phyloP scores from a whole-genome alignment of 2,113 vertebrate species.

The Neodon shergylaensis region DNA sequence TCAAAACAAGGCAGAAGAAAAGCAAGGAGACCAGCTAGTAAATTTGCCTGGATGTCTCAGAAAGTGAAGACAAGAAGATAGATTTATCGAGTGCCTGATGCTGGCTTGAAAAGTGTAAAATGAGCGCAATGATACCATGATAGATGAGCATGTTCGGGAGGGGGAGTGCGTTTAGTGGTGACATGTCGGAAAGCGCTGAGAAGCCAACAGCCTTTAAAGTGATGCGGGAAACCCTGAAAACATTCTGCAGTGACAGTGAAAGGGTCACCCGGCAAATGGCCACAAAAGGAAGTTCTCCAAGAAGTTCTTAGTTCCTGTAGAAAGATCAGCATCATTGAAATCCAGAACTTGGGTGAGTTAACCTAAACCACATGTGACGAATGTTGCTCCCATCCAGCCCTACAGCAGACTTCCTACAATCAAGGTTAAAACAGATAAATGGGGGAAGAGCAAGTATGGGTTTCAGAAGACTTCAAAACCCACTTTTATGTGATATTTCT shows the following conservation, averaged over 20 bases:
- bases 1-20: not conserved
- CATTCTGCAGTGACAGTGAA: not conserved
- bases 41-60: not conserved
- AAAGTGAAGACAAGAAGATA: not conserved
- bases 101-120: not conserved
- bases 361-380: not conserved
- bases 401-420: not conserved
- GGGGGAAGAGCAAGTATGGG: not conserved
- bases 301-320: no score
- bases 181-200: not conserved
- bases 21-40: not conserved
- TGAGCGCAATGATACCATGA: not conserved
- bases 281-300: not conserved
- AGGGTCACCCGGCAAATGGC: not conserved
- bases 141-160: not conserved
- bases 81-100: not conserved
- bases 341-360: not conserved
- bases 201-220: not conserved
- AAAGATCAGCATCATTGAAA: fast-evolving
- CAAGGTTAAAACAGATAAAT: not conserved
- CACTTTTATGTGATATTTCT: not conserved
- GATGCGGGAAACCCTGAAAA: not conserved
- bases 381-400: not conserved
- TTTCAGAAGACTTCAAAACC: not conserved
- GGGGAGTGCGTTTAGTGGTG: not conserved